Conservation (phyloP, 2,888 invertebrate genomes). For the Melanostoma mellinum region DNA sequence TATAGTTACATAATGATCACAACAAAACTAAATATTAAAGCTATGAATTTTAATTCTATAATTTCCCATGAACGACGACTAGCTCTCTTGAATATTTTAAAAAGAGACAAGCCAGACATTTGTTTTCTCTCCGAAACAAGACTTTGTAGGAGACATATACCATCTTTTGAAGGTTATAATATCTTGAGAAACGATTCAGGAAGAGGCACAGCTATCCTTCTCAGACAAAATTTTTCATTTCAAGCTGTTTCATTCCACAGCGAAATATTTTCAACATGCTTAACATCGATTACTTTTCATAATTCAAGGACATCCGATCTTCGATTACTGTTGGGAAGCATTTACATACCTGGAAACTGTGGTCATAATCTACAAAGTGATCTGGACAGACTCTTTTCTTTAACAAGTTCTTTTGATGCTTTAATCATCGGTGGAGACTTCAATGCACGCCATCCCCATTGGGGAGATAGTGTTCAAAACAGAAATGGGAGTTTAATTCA, state of each 20-base stretch:
- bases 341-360: constrained; percentile 2
- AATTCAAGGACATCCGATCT: not conserved
- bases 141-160: constrained; percentile 1
- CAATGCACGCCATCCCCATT: not conserved
- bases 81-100: no score
- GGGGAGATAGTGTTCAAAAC: constrained; percentile 6
- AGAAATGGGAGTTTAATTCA: not conserved
- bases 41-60: no score
- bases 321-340: constrained; percentile 1
- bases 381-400: no score
- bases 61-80: no score
- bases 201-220: no score
- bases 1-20: not conserved
- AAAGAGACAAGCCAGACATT: not conserved
- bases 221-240: constrained; percentile 1
- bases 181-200: no score
- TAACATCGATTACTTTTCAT: not conserved
- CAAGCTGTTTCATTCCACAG: not conserved
- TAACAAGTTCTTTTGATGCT: not conserved
- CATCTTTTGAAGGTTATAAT: not conserved
- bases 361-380: not conserved
- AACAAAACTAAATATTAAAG: not conserved
- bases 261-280: not conserved
- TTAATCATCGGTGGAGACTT: constrained; percentile 9
- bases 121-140: constrained; percentile 2